Base-by-base conservation (phyloP, 2,797 vertebrate genomes). In the Sebastes aleutianus region DNA sequence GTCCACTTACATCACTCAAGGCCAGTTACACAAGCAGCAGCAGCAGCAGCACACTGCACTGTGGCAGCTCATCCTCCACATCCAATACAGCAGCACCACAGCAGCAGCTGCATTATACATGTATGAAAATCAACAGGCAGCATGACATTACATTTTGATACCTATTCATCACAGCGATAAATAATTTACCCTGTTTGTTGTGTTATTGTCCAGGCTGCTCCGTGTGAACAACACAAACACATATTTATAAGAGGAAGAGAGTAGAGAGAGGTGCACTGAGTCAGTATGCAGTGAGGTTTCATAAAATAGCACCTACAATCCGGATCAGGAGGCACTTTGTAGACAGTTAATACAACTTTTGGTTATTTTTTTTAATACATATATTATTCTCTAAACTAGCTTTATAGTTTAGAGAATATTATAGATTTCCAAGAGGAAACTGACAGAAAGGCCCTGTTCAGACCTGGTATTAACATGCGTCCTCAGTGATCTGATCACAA, bases 1-100 rank as follows among this genome's bases (percentile, higher is more conserved):
- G 71, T 82, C 76, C 82, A 76, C 66, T 72, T 73, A 43, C 22
- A 81, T 85, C 77, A 84, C 47, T 82, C 70, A 80, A 79, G 76
- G 79, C 79, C 75, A 22, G 59, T 86, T 85, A 65, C 62, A 74
- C 73, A 79, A 74, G 78, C 70, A 81, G 65, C 74, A 39, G 11
- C 39, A 47, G 39, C 39, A 47, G 34, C 34, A 34, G 34, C 34
- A 34, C 57, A 31, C 9, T 13, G 61, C 53, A 13, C 26, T 39
- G 58, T 8, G 54, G 65, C 58, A 50, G 43, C 20, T 65, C 67
- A 14, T 58, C 43, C 59, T 65, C 58, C 47, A 20, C 70, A 65
- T 22, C 58, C 63, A 70, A 68, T 75, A 31, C 11, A 72, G 57
- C 29, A 14, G 57, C 77, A 63, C 39, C 27, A 9, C 29, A 11